Conservation (phyloP, 2,888 invertebrate genomes). For the Heliconius aoede region DNA sequence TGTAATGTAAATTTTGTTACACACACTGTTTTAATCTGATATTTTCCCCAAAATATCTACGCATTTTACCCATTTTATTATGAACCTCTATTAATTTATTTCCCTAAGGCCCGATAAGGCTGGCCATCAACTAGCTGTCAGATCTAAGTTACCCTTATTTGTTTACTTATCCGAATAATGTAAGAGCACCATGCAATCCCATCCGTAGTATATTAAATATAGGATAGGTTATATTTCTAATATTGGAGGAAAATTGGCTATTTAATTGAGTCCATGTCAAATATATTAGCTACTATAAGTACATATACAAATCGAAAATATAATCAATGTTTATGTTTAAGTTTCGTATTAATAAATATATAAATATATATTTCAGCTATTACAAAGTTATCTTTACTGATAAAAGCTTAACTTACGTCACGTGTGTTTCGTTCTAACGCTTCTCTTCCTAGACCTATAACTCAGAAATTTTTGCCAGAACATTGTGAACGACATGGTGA, state of each 20-base stretch:
- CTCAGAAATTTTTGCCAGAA: too few relatives aligned
- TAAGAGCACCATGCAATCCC: constrained; percentile 51
- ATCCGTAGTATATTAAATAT: constrained; percentile 66
- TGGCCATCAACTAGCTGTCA: constrained; percentile 25
- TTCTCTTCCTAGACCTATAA: too few relatives aligned
- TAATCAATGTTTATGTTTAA: neutral
- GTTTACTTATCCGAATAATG: constrained; percentile 48
- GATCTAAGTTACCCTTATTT: constrained; percentile 34
- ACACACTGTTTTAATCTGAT: neutral
- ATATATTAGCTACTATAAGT: neutral
- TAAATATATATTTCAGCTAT: too few relatives aligned
- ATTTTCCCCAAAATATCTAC: neutral
- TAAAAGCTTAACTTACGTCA: too few relatives aligned
- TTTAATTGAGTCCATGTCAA: constrained; percentile 3
- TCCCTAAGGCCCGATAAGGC: constrained; percentile 16
- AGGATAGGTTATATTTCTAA: constrained; percentile 36
- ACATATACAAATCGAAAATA: neutral
- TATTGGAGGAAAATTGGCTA: neutral
- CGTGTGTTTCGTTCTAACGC: too few relatives aligned
- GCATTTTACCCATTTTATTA: constrained; percentile 1
- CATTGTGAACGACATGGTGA: too few relatives aligned
- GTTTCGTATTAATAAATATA: neutral
- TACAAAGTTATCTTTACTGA: too few relatives aligned
- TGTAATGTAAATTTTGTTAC: too few relatives aligned
- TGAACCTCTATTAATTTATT: constrained; percentile 21